Base-by-base conservation (phyloP, 2,888 invertebrate genomes). In the Pristionchus maxplancki region DNA sequence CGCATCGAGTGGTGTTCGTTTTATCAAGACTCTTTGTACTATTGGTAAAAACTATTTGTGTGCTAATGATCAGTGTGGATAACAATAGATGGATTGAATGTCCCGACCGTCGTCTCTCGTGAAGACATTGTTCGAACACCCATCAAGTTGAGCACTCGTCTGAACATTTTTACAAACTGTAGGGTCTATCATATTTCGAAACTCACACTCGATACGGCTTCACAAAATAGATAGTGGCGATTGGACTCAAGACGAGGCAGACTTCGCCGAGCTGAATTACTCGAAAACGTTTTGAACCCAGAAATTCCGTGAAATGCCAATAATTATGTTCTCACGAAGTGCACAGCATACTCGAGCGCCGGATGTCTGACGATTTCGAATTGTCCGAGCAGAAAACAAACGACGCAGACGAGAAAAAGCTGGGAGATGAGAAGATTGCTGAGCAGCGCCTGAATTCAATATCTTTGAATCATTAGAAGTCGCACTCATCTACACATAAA, bases 131-230 rank as follows among this genome's bases (percentile, higher is more conserved):
- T 37, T 37, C 6, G 11, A 0, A 37, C 17, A 3, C 71, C 71
- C 34, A 71, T 11, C 17, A 37, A 4, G 5, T 20, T 37, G 5
- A 71, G 37, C 24, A 71, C 34, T 20, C 71, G 17, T 20, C 71
- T 71, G 37, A 9, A 64, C 28, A 2, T 28, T 64, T 31, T 64
- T 2, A 8, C 1, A 64, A 28, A 64, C 8, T 64, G 5, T 4
- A 24, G 24, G 15, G 31, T 6, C 3, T 9, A 17, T n/a, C n/a
- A n/a, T n/a, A n/a, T n/a, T n/a, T n/a, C n/a, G n/a, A n/a, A 64
- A 64, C 71, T 37, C 44, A 78, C 78, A 40, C n/a, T n/a, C 78
- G 44, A 28, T 78, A 44, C 9, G 78, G 78, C 11, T 78, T 44
- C 44, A 78, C 78, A n/a, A 78, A 78, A 20, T 44, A 78, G 4